These are phyloP conservation scores for Climacteris rufus DNA, from an alignment of 2,113 vertebrate species.

Conservation along the genomic window DNA sequence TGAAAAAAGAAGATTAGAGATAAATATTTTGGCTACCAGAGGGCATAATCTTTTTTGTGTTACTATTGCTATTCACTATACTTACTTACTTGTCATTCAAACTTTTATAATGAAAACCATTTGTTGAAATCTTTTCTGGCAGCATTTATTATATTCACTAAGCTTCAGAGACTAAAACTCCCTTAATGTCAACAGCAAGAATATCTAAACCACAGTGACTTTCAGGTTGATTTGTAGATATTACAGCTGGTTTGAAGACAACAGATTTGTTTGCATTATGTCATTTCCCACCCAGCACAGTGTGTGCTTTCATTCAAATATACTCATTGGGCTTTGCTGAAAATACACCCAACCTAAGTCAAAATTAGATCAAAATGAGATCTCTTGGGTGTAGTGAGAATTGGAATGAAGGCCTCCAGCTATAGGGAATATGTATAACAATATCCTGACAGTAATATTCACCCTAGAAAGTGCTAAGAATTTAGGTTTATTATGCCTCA, in stretches of 20 bases:
- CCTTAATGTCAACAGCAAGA: background rate
- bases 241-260: conserved; percentile 2
- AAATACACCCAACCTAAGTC: background rate
- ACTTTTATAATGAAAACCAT: conserved; percentile 9
- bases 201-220: background rate
- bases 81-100: background rate
- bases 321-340: background rate
- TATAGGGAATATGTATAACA: background rate
- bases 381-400: conserved; percentile 20
- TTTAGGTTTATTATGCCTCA: conserved; percentile 5
- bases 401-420: background rate
- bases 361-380: conserved; percentile 39
- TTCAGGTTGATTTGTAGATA: background rate
- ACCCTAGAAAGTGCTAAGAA: background rate
- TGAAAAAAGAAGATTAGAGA: background rate
- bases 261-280: conserved; percentile 43
- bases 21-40: background rate
- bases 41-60: background rate
- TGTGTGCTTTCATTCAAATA: background rate
- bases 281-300: background rate
- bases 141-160: background rate
- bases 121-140: background rate
- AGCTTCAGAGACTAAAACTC: background rate
- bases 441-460: conserved; percentile 31
- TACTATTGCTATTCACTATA: background rate